Conservation (phyloP, 2,797 vertebrate genomes). For the Hippocampus kuda region DNA sequence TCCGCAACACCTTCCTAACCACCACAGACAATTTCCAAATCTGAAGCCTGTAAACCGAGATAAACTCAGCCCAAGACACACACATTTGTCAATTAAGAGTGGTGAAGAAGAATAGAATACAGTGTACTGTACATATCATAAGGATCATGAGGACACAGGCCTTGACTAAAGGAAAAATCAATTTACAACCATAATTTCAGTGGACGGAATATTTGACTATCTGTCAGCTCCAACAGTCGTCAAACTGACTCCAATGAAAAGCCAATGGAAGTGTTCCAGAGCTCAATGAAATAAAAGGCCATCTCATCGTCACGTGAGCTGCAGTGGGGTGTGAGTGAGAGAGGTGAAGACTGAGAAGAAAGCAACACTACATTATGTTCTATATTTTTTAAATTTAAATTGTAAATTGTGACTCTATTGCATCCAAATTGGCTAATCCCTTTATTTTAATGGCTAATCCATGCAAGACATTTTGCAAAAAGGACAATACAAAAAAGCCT, state of each 20-base stretch:
- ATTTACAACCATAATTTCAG: conserved; percentile 32
- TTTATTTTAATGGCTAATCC: conserved; percentile 47
- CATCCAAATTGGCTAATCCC: conserved; percentile 9
- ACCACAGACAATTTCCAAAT: conserved; percentile 18
- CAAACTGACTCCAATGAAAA: conserved; percentile 39
- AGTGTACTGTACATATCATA: neutral
- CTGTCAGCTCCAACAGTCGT: conserved; percentile 45
- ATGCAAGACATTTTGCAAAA: conserved; percentile 32
- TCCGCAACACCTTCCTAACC: conserved; percentile 20
- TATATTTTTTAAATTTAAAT: neutral
- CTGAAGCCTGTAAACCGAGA: conserved; percentile 22
- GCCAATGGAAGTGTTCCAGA: conserved; percentile 52
- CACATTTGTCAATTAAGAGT: conserved; percentile 3
- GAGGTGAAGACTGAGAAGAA: conserved; percentile 24
- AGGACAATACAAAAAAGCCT: conserved; percentile 36
- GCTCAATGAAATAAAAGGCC: conserved; percentile 58
- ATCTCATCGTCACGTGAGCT: conserved; percentile 42
- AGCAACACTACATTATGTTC: conserved; percentile 10
- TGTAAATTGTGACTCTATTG: conserved; percentile 20
- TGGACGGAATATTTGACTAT: conserved; percentile 47
- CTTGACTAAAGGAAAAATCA: conserved; percentile 29
- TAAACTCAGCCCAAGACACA: conserved; percentile 27
- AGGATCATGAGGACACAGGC: conserved; percentile 12
- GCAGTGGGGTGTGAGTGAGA: conserved; percentile 5
- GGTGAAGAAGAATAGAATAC: neutral